phyloP scores from a whole-genome alignment of 2,797 vertebrate genomes.

The Sebastes diploproa region DNA sequence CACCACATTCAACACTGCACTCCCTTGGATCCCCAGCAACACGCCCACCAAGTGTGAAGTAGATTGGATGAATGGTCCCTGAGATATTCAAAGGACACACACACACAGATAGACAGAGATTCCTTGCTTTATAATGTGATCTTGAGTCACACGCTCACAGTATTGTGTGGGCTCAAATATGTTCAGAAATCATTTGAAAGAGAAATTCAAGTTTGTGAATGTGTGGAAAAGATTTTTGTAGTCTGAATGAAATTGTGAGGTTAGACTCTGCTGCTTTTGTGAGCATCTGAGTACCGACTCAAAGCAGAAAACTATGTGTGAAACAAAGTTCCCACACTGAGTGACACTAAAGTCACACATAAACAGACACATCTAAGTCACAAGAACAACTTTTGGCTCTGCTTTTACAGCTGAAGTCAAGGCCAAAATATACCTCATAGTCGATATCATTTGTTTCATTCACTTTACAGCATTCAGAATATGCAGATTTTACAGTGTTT shows the following conservation, averaged over 20 bases:
- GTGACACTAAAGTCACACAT: slow-evolving; percentile 16
- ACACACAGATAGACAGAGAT: no score
- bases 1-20: no score
- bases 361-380: neutral
- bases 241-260: neutral
- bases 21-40: no score
- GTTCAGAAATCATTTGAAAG: neutral
- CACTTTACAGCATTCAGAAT: neutral
- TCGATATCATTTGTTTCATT: neutral
- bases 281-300: neutral
- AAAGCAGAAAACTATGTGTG: neutral
- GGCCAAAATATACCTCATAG: neutral
- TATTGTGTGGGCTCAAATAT: neutral
- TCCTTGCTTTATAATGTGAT: neutral
- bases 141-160: neutral
- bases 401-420: neutral
- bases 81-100: no score
- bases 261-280: neutral
- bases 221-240: neutral
- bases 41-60: no score
- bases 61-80: no score
- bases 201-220: neutral
- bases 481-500: neutral
- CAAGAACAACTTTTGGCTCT: neutral
- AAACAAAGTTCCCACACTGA: slow-evolving; percentile 17